Base-by-base conservation (phyloP, 2,888 invertebrate genomes). In the Dioctria linearis region DNA sequence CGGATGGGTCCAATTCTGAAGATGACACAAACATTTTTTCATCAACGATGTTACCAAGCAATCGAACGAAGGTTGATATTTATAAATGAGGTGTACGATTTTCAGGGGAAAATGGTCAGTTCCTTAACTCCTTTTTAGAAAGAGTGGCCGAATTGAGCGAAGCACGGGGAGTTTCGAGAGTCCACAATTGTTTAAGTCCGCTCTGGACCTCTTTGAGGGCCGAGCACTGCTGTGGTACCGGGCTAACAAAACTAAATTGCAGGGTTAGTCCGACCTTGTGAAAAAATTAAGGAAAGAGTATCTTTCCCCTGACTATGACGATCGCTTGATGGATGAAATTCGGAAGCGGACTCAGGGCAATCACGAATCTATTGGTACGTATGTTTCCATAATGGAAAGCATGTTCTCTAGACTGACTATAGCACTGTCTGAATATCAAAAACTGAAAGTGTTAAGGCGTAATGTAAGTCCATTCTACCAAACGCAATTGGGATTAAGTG, bases 401-500 rank as follows among this genome's bases (percentile, higher is more conserved):
- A 69, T 69, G 51, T 69, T 69, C 5, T 46, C 49, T 4, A 6
- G 69, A 8, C 8, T 69, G 69, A 69, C 6, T 8, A 46, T 46
- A 8, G 11, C 51, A 6, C 4, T 69, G 39, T 9, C 69, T 5
- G 69, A 49, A 49, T 3, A 43, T 2, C 46, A 37, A 37, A 0
- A 4, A 2, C 4, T 69, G n/a, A 37, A 11, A 25, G 46, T 51
- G 3, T 4, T 69, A 0, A 69, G 11, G 25, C 11, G 5, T 8
- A 69, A 46, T 3, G 11, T 69, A 3, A 6, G 46, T 3, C 69
- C 69, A n/a, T 69, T 69, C 39, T 69, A 69, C 11, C 69, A 69
- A 6, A 69, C 25, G 0, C 37, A 69, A 13, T 3, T 69, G 9
- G 51, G 9, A 3, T 37, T 69, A 11, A 13, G n/a, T 0, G 25